Percentiles rank a stretch among this genome's conserved stretches.
Conservation (phyloP, 2,888 invertebrate species). For the Mythimna loreyi region DNA sequence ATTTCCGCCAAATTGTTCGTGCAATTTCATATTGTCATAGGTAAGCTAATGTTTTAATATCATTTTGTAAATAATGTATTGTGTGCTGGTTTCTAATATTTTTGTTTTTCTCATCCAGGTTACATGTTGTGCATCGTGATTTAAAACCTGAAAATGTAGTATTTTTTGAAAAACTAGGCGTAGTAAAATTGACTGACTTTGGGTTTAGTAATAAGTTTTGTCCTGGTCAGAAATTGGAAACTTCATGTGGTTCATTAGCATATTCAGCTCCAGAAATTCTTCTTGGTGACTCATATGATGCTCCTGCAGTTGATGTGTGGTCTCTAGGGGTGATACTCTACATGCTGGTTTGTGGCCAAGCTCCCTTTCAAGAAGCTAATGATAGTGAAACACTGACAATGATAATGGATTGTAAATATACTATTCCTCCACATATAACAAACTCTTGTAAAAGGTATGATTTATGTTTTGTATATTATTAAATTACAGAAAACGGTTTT, state of each 20-base stretch:
- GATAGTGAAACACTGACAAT: conserved; percentile 99
- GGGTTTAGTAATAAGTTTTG: conserved; percentile 99
- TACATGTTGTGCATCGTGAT: conserved; percentile 95
- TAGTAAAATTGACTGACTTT: conserved; percentile 99
- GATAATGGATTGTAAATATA: conserved; percentile 99
- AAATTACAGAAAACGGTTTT: neutral
- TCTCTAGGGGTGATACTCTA: conserved; percentile 99
- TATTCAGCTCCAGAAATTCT: conserved; percentile 99
- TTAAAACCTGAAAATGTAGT: conserved; percentile 99
- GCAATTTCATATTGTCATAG: conserved; percentile 99
- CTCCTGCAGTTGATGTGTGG: conserved; percentile 99
- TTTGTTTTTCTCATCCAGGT: conserved; percentile 76
- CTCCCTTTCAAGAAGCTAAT: conserved; percentile 99
- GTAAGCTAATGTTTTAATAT: conserved; percentile 77
- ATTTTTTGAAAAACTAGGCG: conserved; percentile 98
- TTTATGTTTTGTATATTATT: neutral
- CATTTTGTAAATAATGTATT: conserved; percentile 1
- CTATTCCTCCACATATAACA: conserved; percentile 97
- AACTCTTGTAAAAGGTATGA: conserved; percentile 94
- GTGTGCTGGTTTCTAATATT: conserved; percentile 5
- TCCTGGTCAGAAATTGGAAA: conserved; percentile 99
- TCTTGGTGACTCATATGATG: conserved; percentile 99
- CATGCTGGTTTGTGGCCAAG: conserved; percentile 99
- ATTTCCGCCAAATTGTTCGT: conserved; percentile 99
- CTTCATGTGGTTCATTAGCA: conserved; percentile 99